Conservation (phyloP, 2,888 invertebrate species). For the Clusia tigrina region DNA sequence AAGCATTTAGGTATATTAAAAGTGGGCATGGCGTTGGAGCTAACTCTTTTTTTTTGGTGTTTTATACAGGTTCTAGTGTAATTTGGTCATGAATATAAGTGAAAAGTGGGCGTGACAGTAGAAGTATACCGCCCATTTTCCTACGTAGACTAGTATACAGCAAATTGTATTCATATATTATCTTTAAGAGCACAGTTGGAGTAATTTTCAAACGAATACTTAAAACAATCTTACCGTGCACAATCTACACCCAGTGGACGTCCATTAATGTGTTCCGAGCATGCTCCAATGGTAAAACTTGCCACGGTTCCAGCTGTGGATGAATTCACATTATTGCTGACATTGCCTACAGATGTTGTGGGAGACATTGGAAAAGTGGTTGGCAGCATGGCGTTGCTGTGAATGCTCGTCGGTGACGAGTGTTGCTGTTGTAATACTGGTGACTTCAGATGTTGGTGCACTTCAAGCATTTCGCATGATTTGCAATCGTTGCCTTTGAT, state of each 20-base stretch:
- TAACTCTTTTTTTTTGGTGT: too few relatives aligned
- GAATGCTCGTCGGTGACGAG: conserved; percentile 40
- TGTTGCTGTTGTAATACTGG: conserved; percentile 40
- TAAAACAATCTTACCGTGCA: conserved; percentile 69
- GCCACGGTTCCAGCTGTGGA: conserved; percentile 37
- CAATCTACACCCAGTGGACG: conserved; percentile 94
- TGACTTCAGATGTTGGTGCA: conserved; percentile 46
- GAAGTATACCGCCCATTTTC: too few relatives aligned
- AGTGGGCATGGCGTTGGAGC: too few relatives aligned
- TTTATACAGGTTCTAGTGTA: too few relatives aligned
- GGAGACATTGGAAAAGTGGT: conserved; percentile 42
- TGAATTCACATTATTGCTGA: conserved; percentile 2
- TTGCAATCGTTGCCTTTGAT: conserved; percentile 62
- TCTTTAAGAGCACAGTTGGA: too few relatives aligned
- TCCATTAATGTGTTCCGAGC: conserved; percentile 94
- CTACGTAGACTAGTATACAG: too few relatives aligned
- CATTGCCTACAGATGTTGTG: conserved; percentile 18
- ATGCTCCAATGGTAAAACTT: conserved; percentile 85
- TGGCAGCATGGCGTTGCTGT: conserved; percentile 30
- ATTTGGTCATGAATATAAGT: too few relatives aligned
- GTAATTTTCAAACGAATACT: too few relatives aligned
- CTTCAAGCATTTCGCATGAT: conserved; percentile 60
- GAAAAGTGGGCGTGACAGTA: too few relatives aligned
- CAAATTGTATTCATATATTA: too few relatives aligned
- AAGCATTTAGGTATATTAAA: too few relatives aligned